These are phyloP conservation scores for Panzeria rudis DNA, from an alignment of 2,888 invertebrate genomes.

Conservation along the genomic window DNA sequence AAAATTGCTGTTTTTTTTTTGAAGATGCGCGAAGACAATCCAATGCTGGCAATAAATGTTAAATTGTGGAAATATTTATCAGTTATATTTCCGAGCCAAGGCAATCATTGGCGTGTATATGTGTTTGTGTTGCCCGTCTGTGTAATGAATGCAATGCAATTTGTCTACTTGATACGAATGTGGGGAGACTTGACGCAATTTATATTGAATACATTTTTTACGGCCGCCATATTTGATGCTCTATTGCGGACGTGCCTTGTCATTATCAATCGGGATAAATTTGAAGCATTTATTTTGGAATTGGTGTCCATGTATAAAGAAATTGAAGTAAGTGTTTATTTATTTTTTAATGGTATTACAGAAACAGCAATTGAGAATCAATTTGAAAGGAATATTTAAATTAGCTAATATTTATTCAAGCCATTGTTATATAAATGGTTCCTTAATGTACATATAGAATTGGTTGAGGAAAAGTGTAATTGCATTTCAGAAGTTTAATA, in stretches of 20 bases:
- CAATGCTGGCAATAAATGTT: constrained; percentile 80
- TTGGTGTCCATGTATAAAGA: constrained; percentile 76
- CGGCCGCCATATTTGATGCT: constrained; percentile 78
- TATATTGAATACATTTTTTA: constrained; percentile 79
- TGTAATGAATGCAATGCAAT: constrained; percentile 79
- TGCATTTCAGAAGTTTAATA: not conserved
- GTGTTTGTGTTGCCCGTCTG: constrained; percentile 77
- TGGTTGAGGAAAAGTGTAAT: not conserved
- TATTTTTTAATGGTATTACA: not conserved
- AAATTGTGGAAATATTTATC: constrained; percentile 78
- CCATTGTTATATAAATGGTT: constrained; percentile 4
- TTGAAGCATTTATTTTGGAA: constrained; percentile 78
- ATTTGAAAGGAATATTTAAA: constrained; percentile 47
- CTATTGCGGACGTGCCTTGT: constrained; percentile 79
- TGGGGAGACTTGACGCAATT: constrained; percentile 78
- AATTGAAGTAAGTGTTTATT: constrained; percentile 75
- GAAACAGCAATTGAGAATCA: constrained; percentile 16
- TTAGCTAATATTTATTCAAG: constrained; percentile 25
- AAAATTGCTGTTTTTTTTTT: constrained; percentile 3
- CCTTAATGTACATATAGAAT: not conserved
- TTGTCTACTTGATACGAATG: constrained; percentile 77
- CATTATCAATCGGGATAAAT: constrained; percentile 76
- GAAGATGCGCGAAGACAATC: constrained; percentile 77
- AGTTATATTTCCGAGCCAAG: constrained; percentile 75
- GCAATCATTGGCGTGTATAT: constrained; percentile 77